Base-by-base conservation (phyloP, 2,888 invertebrate species). In the Ophioninae sp. region DNA sequence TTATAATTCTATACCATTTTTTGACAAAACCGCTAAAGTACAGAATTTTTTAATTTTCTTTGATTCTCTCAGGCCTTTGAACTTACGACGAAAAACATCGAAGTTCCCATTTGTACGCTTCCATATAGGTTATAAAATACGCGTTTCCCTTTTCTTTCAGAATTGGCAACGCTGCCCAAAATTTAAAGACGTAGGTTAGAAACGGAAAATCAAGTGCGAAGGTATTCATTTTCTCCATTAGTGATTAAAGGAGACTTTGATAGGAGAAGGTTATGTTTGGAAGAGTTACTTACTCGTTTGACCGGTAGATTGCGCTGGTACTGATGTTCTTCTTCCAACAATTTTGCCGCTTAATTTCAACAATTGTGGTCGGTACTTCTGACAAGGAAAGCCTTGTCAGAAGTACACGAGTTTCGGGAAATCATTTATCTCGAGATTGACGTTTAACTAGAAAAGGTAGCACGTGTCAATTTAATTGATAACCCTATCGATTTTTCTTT, bases 271-370 rank as follows among this genome's bases (percentile, higher is more conserved):
- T 17, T 50, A 6, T 64, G 2, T 7, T 2, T 10, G 8, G 20
- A 41, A 23, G 50, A 56, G 65, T 41, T 41, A 70, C 69, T 50
- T 13, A 67, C 70, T 41, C 57, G 50, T 67, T 56, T n/a, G 20
- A 37, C 39, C 65, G 23, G 37, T n/a, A 23, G 56, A 62, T 64
- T 61, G 81, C 56, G 3, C 83, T 61, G 56, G 30, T n/a, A 6
- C 21, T 20, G 10, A 57, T 21, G 50, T 70, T 41, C 0, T 70
- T 62, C 50, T 50, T 84, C n/a, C 91, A 30, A 91, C 86, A 17
- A 91, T 85, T 62, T 93, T 91, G 8, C 91, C 85, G n/a, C 89
- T 92, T 44, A 92, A 81, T 82, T 91, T 92, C 50, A 88, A 87
- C 1, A 88, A 87, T 64, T 90, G 88, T 0, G 68, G 83, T 0